These are phyloP conservation scores for Amniataba percoides DNA, from an alignment of 2,797 vertebrate species.

Conservation along the genomic window DNA sequence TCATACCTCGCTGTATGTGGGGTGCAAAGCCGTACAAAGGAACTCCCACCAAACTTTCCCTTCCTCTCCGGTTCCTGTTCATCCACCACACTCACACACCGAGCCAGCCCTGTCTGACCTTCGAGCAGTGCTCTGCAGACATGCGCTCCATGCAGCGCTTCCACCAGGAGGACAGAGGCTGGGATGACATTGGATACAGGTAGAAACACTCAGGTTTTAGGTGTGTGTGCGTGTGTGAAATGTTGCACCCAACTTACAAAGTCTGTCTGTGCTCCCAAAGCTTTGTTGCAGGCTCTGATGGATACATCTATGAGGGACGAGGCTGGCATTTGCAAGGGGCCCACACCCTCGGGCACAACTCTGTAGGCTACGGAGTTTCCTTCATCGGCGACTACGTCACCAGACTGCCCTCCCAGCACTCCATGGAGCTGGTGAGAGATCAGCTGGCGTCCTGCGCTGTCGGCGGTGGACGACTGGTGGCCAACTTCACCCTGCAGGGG, in stretches of 20 bases:
- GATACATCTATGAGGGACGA: constrained; percentile 90
- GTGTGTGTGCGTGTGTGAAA: not conserved
- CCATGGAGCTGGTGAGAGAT: constrained; percentile 84
- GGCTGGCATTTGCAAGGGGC: constrained; percentile 90
- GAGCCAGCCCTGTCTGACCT: constrained; percentile 83
- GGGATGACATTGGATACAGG: constrained; percentile 96
- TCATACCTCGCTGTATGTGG: constrained; percentile 92
- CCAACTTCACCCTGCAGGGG: constrained; percentile 82
- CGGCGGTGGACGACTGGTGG: constrained; percentile 63
- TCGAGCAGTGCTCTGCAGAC: constrained; percentile 82
- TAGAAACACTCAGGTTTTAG: constrained; percentile 29
- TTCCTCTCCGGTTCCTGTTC: constrained; percentile 87
- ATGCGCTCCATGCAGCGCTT: constrained; percentile 92
- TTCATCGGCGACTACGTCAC: constrained; percentile 89
- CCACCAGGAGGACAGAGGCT: constrained; percentile 88
- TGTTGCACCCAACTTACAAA: not conserved
- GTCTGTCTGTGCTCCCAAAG: constrained; percentile 66
- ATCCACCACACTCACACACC: constrained; percentile 90
- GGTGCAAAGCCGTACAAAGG: constrained; percentile 87
- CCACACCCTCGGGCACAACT: constrained; percentile 90
- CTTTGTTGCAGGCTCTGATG: constrained; percentile 91
- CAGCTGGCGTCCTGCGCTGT: constrained; percentile 84
- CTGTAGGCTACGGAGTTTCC: constrained; percentile 87
- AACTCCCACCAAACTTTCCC: constrained; percentile 80
- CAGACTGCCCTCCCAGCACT: constrained; percentile 73